Percentiles rank a stretch among this genome's conserved stretches.
phyloP scores from a whole-genome alignment of 2,797 vertebrate genomes.

The Tachyglossus aculeatus region DNA sequence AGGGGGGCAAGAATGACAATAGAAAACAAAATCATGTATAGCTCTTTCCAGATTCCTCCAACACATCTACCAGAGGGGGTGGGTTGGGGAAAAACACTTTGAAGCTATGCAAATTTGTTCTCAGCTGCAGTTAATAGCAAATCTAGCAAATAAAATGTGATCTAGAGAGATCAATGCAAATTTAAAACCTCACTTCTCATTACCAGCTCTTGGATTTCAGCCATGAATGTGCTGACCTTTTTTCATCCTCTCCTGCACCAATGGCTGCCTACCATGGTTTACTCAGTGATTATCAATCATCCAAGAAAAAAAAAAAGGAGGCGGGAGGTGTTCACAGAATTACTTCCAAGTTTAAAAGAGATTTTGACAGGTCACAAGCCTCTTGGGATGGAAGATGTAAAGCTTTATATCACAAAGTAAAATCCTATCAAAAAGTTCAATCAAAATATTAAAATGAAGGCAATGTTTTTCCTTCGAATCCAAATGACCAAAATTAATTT shows the following conservation, averaged over 20 bases:
- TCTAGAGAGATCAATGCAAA: conserved; percentile 34
- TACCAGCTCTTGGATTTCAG: conserved; percentile 43
- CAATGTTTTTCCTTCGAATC: neutral
- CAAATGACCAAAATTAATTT: neutral
- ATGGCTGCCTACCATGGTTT: conserved; percentile 45
- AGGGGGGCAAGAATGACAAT: neutral
- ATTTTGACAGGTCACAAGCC: conserved; percentile 38
- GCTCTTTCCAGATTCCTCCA: conserved; percentile 4
- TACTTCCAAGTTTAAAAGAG: conserved; percentile 49
- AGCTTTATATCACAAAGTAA: conserved; percentile 35
- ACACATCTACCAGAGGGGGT: conserved; percentile 19
- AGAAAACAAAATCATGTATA: no score
- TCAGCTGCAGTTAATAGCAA: conserved; percentile 33
- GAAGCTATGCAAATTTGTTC: neutral
- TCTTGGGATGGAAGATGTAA: conserved; percentile 38
- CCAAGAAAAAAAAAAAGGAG: neutral
- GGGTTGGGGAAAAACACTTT: no score
- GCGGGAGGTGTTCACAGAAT: conserved; percentile 2
- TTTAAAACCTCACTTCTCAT: conserved; percentile 51
- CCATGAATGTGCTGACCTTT: conserved; percentile 25
- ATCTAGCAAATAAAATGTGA: conserved; percentile 35
- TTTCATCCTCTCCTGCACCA: conserved; percentile 32
- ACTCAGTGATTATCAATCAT: conserved; percentile 49
- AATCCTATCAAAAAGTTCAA: conserved; percentile 30
- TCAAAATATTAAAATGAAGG: conserved; percentile 36